phyloP scores from a whole-genome alignment of 2,888 invertebrate species.

The Lomographa bimaculata region DNA sequence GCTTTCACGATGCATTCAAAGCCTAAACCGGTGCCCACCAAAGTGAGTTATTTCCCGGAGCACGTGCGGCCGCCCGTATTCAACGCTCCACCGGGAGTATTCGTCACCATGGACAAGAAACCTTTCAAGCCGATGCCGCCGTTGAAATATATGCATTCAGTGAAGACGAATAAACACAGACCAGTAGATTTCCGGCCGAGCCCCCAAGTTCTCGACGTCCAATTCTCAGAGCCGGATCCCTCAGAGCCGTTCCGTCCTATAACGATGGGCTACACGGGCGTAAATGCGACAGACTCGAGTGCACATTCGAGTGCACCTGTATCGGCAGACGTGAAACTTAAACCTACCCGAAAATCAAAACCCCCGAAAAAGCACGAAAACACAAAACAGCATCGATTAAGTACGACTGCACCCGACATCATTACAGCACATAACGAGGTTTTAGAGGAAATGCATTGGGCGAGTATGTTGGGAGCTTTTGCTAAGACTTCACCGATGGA shows the following conservation, averaged over 20 bases:
- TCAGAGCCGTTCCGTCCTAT: slow-evolving; percentile 71
- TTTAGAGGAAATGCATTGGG: slow-evolving; percentile 60
- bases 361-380: slow-evolving; percentile 59
- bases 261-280: slow-evolving; percentile 48
- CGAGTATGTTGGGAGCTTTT: slow-evolving; percentile 64
- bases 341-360: slow-evolving; percentile 53
- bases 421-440: slow-evolving; percentile 55
- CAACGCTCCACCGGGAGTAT: slow-evolving; percentile 75
- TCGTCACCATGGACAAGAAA: slow-evolving; percentile 75
- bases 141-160: slow-evolving; percentile 53
- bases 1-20: slow-evolving; percentile 49
- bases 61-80: slow-evolving; percentile 71
- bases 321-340: slow-evolving; percentile 43
- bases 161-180: slow-evolving; percentile 50
- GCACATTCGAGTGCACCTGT: slow-evolving; percentile 34
- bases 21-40: slow-evolving; percentile 49
- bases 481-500: slow-evolving; percentile 72
- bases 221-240: slow-evolving; percentile 58
- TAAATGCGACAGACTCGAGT: slow-evolving; percentile 34
- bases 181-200: slow-evolving; percentile 70
- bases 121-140: slow-evolving; percentile 79
- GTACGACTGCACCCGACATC: slow-evolving; percentile 64
- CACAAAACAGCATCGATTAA: slow-evolving; percentile 49
- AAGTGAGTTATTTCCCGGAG: slow-evolving; percentile 61
- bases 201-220: slow-evolving; percentile 67